Evolutionary conservation across 2,888 invertebrate genomes (phyloP).

Genomic region (Nasonovia ribisnigri): DNA sequence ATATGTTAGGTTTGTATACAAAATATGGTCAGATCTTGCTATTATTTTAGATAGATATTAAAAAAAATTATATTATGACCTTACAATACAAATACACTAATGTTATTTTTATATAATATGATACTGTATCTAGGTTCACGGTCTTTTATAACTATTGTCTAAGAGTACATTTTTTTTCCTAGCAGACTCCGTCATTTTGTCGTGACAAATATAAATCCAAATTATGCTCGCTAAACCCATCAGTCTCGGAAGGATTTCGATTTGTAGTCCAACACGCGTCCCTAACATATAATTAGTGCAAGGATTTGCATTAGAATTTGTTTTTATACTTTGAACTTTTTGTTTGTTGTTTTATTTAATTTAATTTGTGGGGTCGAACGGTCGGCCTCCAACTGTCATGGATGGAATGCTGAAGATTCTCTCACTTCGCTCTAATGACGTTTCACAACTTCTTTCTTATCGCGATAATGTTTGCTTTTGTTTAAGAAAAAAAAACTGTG

Average conservation of each 20-base stretch:
- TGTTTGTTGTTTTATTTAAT: slow-evolving; percentile 42
- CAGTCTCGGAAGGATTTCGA: slow-evolving; percentile 21
- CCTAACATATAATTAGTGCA: slow-evolving; percentile 30
- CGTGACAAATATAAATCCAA: slow-evolving; percentile 38
- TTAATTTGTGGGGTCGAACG: slow-evolving; percentile 58
- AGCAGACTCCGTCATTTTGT: not conserved
- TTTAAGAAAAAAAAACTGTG: slow-evolving; percentile 59
- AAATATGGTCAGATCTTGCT: not conserved
- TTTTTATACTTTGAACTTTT: slow-evolving; percentile 26
- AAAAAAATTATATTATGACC: slow-evolving; percentile 2
- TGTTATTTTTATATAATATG: not conserved
- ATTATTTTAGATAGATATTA: not conserved
- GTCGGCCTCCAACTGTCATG: slow-evolving; percentile 53
- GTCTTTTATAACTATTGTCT: slow-evolving; percentile 19
- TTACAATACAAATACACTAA: slow-evolving; percentile 14
- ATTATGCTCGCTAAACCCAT: not conserved
- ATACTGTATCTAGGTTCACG: not conserved
- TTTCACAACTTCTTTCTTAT: slow-evolving; percentile 60
- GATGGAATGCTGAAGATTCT: slow-evolving; percentile 60
- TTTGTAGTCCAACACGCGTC: slow-evolving; percentile 42
- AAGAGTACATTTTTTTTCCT: not conserved
- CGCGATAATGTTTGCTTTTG: slow-evolving; percentile 61
- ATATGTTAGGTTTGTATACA: not conserved
- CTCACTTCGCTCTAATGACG: slow-evolving; percentile 61
- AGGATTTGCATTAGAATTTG: slow-evolving; percentile 41